Base-by-base conservation (phyloP, 2,888 invertebrate species). In the Pedicia rivosa region DNA sequence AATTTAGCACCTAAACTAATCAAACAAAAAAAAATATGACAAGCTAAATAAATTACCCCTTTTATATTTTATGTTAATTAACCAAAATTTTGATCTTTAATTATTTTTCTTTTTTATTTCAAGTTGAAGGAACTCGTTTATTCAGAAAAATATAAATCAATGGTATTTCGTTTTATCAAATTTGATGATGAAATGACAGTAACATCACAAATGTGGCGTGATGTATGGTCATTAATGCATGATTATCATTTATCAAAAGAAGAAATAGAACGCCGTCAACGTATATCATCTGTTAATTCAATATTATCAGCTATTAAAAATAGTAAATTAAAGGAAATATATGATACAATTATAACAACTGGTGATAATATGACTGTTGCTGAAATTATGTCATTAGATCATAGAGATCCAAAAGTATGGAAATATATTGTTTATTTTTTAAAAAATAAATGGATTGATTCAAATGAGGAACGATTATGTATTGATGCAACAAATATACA, bases 111-210 rank as follows among this genome's bases (percentile, higher is more conserved):
- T 13, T 13, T 36, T 29, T 20, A 13, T 36, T 43, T 45, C 10
- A 16, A 54, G 50, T 42, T 61, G 13, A 61, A 61, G 44, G 54
- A 56, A 39, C 49, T 52, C 20, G 55, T 54, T 19, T 43, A 54
- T 17, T 50, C 55, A 52, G 46, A 59, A 51, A 53, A 52, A 30
- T 56, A 56, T 38, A 50, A 55, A 32, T 51, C 52, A 37, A 47
- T 59, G 24, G 57, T 62, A 17, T 65, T 64, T 42, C 62, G 65
- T 29, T 70, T 69, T 48, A 60, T 69, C 42, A 64, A 65, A 42
- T 70, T 72, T 51, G 70, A 70, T 48, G 66, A 70, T 48, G 68
- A 70, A 52, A 72, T 72, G 68, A 64, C 64, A 43, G 61, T 59
- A 37, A 60, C 69, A 39, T 63, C 64, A 42, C 62, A 63, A 19